phyloP scores from a whole-genome alignment of 2,888 invertebrate species.

The Gibbula magus region DNA sequence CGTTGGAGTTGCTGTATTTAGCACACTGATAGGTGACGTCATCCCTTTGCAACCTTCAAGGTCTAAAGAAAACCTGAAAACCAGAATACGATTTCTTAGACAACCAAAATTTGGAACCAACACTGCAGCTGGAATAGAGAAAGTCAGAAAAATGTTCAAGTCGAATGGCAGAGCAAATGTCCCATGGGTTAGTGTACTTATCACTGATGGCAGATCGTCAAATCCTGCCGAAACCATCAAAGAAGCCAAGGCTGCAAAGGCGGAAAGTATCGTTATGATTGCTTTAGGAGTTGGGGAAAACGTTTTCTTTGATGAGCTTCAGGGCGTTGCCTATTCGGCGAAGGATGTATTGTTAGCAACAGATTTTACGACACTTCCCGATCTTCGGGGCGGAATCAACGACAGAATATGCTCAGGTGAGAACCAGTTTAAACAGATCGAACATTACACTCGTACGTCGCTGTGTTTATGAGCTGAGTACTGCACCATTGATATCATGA shows the following conservation, averaged over 20 bases:
- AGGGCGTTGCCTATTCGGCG: constrained; percentile 52
- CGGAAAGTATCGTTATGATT: constrained; percentile 55
- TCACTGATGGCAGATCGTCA: constrained; percentile 63
- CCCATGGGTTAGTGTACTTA: constrained; percentile 57
- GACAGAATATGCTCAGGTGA: constrained; percentile 63
- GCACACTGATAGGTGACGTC: constrained; percentile 56
- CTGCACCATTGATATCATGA: no score
- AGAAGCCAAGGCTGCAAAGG: constrained; percentile 46
- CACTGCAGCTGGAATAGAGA: constrained; percentile 56
- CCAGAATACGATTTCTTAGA: not conserved
- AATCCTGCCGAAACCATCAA: constrained; percentile 49
- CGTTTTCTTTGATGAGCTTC: constrained; percentile 52
- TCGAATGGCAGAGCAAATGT: constrained; percentile 48
- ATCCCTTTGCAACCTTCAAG: constrained; percentile 54
- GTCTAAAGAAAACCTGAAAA: constrained; percentile 31
- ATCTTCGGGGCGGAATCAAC: constrained; percentile 51
- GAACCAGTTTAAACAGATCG: no score
- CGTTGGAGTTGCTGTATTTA: constrained; percentile 54
- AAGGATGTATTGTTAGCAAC: constrained; percentile 54
- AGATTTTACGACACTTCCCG: constrained; percentile 53
- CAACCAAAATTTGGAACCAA: constrained; percentile 59
- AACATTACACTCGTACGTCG: no score
- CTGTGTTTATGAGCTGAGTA: no score
- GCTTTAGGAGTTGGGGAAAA: constrained; percentile 61
- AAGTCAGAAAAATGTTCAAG: constrained; percentile 43